A percentile compares a stretch with the other conserved stretches of the same genome.
phyloP scores from a whole-genome alignment of 2,113 vertebrate species.

The Esox niger region DNA sequence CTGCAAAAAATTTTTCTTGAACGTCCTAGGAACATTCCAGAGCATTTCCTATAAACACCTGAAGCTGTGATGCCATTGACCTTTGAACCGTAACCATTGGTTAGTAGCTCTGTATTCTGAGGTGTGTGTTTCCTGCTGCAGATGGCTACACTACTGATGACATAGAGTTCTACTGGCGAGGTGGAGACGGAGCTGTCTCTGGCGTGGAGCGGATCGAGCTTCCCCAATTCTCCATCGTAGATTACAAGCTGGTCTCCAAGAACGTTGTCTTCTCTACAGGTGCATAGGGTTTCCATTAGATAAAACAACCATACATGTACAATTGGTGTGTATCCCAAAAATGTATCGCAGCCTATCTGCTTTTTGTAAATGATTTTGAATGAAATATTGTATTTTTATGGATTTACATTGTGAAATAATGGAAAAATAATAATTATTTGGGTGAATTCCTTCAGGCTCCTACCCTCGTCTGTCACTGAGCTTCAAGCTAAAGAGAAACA shows the following conservation, averaged over 20 bases:
- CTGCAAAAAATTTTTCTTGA: too few relatives aligned
- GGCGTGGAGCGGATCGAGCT: slow-evolving; percentile 96
- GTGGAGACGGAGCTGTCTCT: slow-evolving; percentile 91
- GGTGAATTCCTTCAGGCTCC: slow-evolving; percentile 76
- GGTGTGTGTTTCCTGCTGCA: slow-evolving; percentile 58
- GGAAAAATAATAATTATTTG: background rate
- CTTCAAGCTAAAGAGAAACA: slow-evolving; percentile 99
- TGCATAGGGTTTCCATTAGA: slow-evolving; percentile 37
- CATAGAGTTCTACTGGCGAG: slow-evolving; percentile 98
- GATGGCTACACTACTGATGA: slow-evolving; percentile 99
- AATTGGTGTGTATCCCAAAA: too few relatives aligned
- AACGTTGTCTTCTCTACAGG: slow-evolving; percentile 99
- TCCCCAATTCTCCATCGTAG: slow-evolving; percentile 97
- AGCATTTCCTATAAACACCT: too few relatives aligned
- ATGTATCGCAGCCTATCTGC: too few relatives aligned
- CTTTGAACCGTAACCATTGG: too few relatives aligned
- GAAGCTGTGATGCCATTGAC: too few relatives aligned
- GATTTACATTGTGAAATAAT: too few relatives aligned
- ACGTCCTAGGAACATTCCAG: too few relatives aligned
- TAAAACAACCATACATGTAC: too few relatives aligned
- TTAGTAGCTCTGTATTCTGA: slow-evolving; percentile 2
- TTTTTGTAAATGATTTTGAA: too few relatives aligned
- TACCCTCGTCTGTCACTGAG: slow-evolving; percentile 97
- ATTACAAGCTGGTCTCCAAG: slow-evolving; percentile 97
- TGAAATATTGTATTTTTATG: background rate